A percentile compares a stretch with the other conserved stretches of the same genome.
phyloP scores from a whole-genome alignment of 2,888 invertebrate genomes.

The Gari tellinella region DNA sequence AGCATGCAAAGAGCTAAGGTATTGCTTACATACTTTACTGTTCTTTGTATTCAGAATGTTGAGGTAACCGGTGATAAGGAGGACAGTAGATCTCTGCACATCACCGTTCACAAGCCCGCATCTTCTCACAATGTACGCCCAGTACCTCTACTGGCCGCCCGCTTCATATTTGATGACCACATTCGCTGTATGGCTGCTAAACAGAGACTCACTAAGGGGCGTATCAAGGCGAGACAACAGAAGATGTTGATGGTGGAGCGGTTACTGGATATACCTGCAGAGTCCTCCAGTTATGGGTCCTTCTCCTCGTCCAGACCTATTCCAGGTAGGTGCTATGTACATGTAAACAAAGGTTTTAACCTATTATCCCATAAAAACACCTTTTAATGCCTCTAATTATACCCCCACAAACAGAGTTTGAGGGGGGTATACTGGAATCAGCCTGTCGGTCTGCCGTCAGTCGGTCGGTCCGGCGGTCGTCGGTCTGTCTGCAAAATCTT shows the following conservation, averaged over 20 bases:
- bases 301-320: slow-evolving; percentile 67
- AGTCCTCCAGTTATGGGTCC: slow-evolving; percentile 40
- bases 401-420: too few species aligned
- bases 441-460: too few species aligned
- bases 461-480: too few species aligned
- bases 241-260: slow-evolving; percentile 98
- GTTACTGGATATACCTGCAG: slow-evolving; percentile 88
- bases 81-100: slow-evolving; percentile 96
- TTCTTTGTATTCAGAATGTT: slow-evolving; percentile 89
- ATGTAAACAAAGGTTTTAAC: too few species aligned
- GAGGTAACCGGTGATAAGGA: slow-evolving; percentile 98
- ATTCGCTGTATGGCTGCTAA: slow-evolving; percentile 99
- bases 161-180: slow-evolving; percentile 99
- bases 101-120: slow-evolving; percentile 92
- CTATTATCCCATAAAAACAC: too few species aligned
- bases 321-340: slow-evolving; percentile 64
- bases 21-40: too few species aligned
- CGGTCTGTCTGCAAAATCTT: too few species aligned
- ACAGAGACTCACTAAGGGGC: slow-evolving; percentile 89
- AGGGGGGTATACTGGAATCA: too few species aligned
- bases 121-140: slow-evolving; percentile 86
- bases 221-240: slow-evolving; percentile 95
- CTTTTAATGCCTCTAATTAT: too few species aligned
- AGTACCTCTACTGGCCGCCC: slow-evolving; percentile 80
- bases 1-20: too few species aligned